These are phyloP conservation scores for Vesta saturnalis DNA, from an alignment of 2,888 invertebrate genomes.

Conservation along the genomic window DNA sequence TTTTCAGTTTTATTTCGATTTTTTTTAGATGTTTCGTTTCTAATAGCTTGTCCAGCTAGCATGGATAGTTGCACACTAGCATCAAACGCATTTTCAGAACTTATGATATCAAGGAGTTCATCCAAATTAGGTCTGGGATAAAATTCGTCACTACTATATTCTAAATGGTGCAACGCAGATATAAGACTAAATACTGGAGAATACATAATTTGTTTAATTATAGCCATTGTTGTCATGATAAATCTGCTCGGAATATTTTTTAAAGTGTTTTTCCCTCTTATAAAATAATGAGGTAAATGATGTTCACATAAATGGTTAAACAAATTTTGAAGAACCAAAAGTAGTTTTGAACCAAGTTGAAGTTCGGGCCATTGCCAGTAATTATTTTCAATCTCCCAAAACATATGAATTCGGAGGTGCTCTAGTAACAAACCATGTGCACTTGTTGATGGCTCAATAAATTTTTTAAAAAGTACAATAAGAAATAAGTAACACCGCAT, in stretches of 20 bases:
- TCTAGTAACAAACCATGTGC: conserved; percentile 74
- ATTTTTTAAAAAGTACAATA: conserved; percentile 76
- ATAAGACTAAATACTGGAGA: conserved; percentile 78
- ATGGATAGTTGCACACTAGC: conserved; percentile 23
- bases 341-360: conserved; percentile 73
- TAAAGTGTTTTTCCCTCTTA: conserved; percentile 75
- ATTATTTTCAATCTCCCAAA: conserved; percentile 79
- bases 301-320: conserved; percentile 70
- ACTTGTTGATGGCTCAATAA: conserved; percentile 72
- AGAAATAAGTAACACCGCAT: conserved; percentile 76
- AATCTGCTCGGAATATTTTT: conserved; percentile 74
- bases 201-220: conserved; percentile 74
- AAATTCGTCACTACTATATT: conserved; percentile 69
- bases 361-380: conserved; percentile 79
- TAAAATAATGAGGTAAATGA: conserved; percentile 77
- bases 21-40: not conserved
- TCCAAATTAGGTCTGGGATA: conserved; percentile 72
- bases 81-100: conserved; percentile 34
- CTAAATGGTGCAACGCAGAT: conserved; percentile 74
- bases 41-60: conserved; percentile 2
- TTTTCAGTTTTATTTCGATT: not conserved
- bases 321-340: conserved; percentile 71
- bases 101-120: conserved; percentile 55
- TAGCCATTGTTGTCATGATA: conserved; percentile 72
- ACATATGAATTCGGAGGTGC: conserved; percentile 78